Base-by-base conservation (phyloP, 37 sponge, comb jelly and placozoan genomes). In the Hormiphora californensis region DNA sequence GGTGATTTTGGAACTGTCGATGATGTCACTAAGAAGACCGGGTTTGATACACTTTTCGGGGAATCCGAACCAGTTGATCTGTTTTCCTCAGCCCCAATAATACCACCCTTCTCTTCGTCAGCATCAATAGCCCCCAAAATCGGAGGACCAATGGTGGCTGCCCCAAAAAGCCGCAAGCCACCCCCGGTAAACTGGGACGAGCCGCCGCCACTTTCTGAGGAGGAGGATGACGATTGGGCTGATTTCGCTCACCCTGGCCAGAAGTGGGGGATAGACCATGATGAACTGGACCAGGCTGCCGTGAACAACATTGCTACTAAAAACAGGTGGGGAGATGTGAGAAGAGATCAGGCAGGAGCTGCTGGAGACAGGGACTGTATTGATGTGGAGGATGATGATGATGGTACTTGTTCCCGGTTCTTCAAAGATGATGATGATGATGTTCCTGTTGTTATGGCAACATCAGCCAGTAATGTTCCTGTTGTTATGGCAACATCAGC, bases 161-260 rank as follows among this genome's bases (percentile, higher is more conserved):
- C n/a, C 9, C 27, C 3, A 23, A 5, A 19, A 57, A 57, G n/a
- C 23, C 61, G 4, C 9, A 12, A 57, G 7, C 61, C n/a, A 12
- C 9, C 23, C 23, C 61, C 61, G 7, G 4, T 57, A 12, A 15
- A 21, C 30, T 30, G n/a, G 46, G 81, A 73, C 43, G 81, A 73
- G 43, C 81, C 81, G 1, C 81, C 81, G 5, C 81, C 81, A n/a
- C 44, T 73, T 22, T 19, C 35, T 5, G 81, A 73, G 21, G 35
- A 73, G 7, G 81, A 73, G 40, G 81, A 73, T 19, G 81, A 73
- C 21, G 81, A 73, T 2, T 73, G 81, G 81, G 81, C 81, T 40
- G 81, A 73, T 22, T 73, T 73, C 25, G 46, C 81, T 40, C 81
- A 73, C 43, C 81, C 81, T 43, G 81, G 39, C 22, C 81, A 73